Conservation (phyloP, 1,140 invertebrate species). For the Stegodyphus mimosarum region DNA sequence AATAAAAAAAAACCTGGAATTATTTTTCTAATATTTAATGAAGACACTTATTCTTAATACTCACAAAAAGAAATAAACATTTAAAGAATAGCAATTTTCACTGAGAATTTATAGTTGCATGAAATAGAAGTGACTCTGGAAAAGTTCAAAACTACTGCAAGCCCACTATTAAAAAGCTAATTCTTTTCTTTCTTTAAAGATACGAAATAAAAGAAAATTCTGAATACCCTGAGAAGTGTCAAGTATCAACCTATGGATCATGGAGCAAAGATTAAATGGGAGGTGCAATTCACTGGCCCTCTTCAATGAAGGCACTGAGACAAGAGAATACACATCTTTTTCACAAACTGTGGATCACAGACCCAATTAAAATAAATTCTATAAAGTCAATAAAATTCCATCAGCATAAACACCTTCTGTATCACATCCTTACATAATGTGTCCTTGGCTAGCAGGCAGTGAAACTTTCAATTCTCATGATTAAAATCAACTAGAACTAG, state of each 20-base stretch:
- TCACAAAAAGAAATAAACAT: too few relatives aligned
- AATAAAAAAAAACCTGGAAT: too few relatives aligned
- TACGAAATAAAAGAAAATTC: neutral
- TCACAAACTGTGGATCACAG: conserved; percentile 56
- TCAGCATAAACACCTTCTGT: neutral
- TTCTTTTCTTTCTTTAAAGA: too few relatives aligned
- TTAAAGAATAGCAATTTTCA: too few relatives aligned
- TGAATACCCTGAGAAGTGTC: conserved; percentile 53
- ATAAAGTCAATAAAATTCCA: conserved; percentile 54
- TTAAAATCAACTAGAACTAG: conserved; percentile 42
- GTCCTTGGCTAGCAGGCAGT: conserved; percentile 7
- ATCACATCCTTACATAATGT: too few relatives aligned
- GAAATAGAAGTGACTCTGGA: too few relatives aligned
- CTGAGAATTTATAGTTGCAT: too few relatives aligned
- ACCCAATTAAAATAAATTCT: conserved; percentile 57
- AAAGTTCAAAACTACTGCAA: too few relatives aligned
- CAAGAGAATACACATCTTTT: conserved; percentile 49
- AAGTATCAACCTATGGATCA: conserved; percentile 21
- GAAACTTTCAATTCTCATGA: conserved; percentile 50
- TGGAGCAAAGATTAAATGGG: conserved; percentile 13
- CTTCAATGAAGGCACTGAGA: conserved; percentile 60
- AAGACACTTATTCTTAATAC: too few relatives aligned
- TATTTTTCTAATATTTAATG: too few relatives aligned
- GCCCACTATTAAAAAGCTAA: too few relatives aligned
- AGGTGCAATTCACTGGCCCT: conserved; percentile 57